phyloP scores from a whole-genome alignment of 1,140 invertebrate genomes.

The Drosophila busckii region DNA sequence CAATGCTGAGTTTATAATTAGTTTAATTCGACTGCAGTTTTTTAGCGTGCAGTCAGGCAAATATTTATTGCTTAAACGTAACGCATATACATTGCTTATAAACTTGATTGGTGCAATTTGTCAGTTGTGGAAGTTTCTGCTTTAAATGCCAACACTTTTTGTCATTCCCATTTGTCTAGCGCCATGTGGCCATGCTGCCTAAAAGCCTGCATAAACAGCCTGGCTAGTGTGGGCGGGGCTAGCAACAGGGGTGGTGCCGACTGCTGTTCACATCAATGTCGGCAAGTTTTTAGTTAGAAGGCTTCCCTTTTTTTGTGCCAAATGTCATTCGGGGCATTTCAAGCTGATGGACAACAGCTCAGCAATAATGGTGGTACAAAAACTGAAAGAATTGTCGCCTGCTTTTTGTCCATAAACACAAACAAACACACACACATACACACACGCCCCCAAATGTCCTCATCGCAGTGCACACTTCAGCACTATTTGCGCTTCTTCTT shows the following conservation, averaged over 20 bases:
- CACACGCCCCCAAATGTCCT: neutral
- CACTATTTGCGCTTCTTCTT: slow-evolving; percentile 1
- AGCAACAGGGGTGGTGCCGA: slow-evolving; percentile 5
- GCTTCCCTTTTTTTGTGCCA: slow-evolving; percentile 26
- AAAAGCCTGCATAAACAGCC: no score
- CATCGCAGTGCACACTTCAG: neutral
- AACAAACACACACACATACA: no score
- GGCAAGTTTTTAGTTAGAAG: slow-evolving; percentile 58
- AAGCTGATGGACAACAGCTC: slow-evolving; percentile 63
- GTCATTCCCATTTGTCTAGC: slow-evolving; percentile 12
- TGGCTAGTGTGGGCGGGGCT: neutral
- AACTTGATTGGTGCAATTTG: slow-evolving; percentile 5
- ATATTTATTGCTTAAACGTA: no score
- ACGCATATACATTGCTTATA: neutral
- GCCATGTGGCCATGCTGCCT: slow-evolving; percentile 1
- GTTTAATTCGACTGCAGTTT: slow-evolving; percentile 48
- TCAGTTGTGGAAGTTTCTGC: slow-evolving; percentile 31
- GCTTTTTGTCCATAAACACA: slow-evolving; percentile 11
- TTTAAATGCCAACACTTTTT: no score
- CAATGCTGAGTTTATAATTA: slow-evolving; percentile 52
- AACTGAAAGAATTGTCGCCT: neutral
- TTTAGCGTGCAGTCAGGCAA: slow-evolving; percentile 28
- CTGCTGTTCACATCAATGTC: slow-evolving; percentile 48
- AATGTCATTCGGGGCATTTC: slow-evolving; percentile 71
- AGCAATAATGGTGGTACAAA: no score